Conservation (phyloP, 2,888 invertebrate species). For the Megastigmus dorsalis region DNA sequence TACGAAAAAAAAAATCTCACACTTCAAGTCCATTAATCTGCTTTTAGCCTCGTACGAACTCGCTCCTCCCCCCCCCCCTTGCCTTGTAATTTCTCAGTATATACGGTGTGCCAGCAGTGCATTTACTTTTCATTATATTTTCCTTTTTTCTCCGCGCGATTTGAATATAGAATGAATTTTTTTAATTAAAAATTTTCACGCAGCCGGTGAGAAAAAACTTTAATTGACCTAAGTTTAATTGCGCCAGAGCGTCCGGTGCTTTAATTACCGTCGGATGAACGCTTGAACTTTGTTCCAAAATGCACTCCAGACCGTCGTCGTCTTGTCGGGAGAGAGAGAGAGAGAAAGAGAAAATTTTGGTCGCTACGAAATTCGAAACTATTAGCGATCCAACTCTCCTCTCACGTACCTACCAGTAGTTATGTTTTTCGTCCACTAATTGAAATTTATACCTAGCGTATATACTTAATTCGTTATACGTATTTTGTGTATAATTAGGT, state of each 20-base stretch:
- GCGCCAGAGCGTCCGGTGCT: constrained; percentile 29
- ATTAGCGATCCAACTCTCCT: background rate
- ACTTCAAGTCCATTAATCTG: background rate
- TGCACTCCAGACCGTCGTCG: constrained; percentile 6
- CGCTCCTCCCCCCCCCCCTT: too few relatives aligned
- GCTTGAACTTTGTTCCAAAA: constrained; percentile 37
- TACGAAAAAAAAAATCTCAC: constrained; percentile 8
- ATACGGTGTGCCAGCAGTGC: background rate
- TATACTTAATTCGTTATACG: too few relatives aligned
- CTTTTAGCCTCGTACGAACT: too few relatives aligned
- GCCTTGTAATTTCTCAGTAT: background rate
- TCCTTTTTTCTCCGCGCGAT: background rate
- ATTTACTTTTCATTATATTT: background rate
- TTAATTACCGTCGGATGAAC: constrained; percentile 29
- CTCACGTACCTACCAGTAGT: background rate
- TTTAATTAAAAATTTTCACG: constrained; percentile 45
- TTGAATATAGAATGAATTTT: constrained; percentile 39
- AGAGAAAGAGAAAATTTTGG: constrained; percentile 6
- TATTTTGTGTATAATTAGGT: too few relatives aligned
- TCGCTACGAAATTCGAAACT: constrained; percentile 27
- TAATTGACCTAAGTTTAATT: constrained; percentile 51
- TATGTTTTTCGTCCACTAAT: background rate
- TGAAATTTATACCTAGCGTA: background rate
- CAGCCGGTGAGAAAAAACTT: constrained; percentile 1
- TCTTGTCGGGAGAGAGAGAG: background rate